Conservation (phyloP, 2,113 vertebrate genomes). For the Mesembrinibis cayennensis region DNA sequence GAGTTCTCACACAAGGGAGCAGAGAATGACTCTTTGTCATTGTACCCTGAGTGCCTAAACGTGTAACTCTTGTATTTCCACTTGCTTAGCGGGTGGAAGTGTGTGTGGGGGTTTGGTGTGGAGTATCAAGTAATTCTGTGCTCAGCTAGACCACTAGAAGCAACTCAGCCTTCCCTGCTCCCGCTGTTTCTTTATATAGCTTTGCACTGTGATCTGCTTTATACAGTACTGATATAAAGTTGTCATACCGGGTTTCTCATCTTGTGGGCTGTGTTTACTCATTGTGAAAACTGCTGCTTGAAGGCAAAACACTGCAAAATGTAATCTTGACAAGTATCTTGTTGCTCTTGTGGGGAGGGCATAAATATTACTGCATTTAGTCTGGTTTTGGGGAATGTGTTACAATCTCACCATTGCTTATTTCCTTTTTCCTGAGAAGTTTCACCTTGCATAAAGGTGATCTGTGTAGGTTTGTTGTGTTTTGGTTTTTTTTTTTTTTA, state of each 20-base stretch:
- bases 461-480: background rate
- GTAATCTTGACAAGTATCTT: conserved; percentile 63
- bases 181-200: conserved; percentile 49
- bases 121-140: background rate
- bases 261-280: conserved; percentile 52
- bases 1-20: background rate
- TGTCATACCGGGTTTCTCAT: conserved; percentile 49
- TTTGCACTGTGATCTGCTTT: conserved; percentile 43
- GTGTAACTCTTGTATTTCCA: background rate
- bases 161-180: background rate
- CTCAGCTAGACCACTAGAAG: conserved; percentile 23
- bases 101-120: background rate
- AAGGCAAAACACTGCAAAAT: conserved; percentile 67
- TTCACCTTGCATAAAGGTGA: background rate
- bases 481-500: background rate
- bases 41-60: background rate
- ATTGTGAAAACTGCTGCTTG: conserved; percentile 64
- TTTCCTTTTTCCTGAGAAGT: conserved; percentile 30
- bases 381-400: conserved; percentile 18
- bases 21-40: background rate
- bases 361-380: conserved; percentile 55
- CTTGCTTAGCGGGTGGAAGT: background rate
- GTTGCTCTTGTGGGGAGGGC: conserved; percentile 33
- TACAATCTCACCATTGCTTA: background rate
- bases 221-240: conserved; percentile 49